Base-by-base conservation (phyloP, 2,113 vertebrate species). In the Myotis davidii region DNA sequence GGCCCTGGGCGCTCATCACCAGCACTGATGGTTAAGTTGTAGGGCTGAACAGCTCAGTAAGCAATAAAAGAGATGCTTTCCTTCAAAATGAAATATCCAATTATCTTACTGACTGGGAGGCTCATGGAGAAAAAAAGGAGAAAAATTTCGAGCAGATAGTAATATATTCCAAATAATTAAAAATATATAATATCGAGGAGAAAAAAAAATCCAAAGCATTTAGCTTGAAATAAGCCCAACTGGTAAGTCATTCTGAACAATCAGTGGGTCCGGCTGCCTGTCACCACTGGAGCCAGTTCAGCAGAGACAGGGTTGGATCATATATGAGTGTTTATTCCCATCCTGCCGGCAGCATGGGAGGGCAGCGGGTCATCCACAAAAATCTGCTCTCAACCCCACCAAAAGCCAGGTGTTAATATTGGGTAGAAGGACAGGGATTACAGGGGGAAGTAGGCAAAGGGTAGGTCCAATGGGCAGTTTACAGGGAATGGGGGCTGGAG, bases 21-120 rank as follows among this genome's bases (percentile, higher is more conserved):
- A 95, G 96, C 67, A 89, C 25, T 91, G 94, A 34, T 94, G 69
- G 91, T 89, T 96, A 73, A 93, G 87, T 77, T 81, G 4, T 6
- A 91, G 74, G 97, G 92, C 54, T 52, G 16, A 73, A 1, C 91
- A 94, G 88, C 84, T 95, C 96, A 61, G 92, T 95, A 5, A 79
- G n/a, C 61, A 83, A 70, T 27, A 90, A 67, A 82, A 90, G 95
- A 84, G 88, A 29, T 74, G 27, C 37, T 73, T 92, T 64, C 61
- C 52, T 78, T 25, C 34, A 48, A 37, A 77, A 85, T 23, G n/a
- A 94, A 86, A 54, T 25, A 81, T 7, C 17, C 67, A 88, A 56
- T 91, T 88, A 90, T 52, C 42, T 29, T 10, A 39, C 37, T 76
- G 70, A 84, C n/a, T 42, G 29, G 32, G 64, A 88, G 42, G 54